phyloP scores from a whole-genome alignment of 2,797 vertebrate genomes.

The Semotilus atromaculatus region DNA sequence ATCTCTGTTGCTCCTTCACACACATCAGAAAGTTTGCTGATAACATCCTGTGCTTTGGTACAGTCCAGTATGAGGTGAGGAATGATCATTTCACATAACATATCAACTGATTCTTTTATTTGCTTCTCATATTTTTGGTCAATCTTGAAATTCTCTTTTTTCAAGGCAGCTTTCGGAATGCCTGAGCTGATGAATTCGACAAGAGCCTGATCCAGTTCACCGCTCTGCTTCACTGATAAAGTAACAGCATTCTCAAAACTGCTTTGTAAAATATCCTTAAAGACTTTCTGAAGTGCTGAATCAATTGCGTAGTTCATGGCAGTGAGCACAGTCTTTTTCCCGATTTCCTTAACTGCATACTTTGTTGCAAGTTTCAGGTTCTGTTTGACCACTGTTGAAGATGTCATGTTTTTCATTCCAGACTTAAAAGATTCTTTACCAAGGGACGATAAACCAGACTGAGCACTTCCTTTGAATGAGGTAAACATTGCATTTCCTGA shows the following conservation, averaged over 20 bases:
- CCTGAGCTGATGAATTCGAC: conserved; percentile 26
- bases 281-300: neutral
- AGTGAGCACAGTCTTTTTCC: conserved; percentile 14
- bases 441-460: neutral
- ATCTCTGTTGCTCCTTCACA: conserved; percentile 11
- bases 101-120: neutral
- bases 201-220: neutral
- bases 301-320: conserved; percentile 25
- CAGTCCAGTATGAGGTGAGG: conserved; percentile 17
- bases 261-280: conserved; percentile 7
- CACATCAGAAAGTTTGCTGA: conserved; percentile 31
- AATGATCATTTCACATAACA: neutral
- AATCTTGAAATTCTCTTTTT: conserved; percentile 38
- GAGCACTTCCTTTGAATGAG: conserved; percentile 1
- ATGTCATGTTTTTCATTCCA: conserved; percentile 19
- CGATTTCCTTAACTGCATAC: conserved; percentile 37
- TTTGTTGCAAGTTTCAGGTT: neutral
- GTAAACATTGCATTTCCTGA: conserved; percentile 42
- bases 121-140: conserved; percentile 25
- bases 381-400: neutral
- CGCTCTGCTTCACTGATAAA: conserved; percentile 27
- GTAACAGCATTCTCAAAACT: conserved; percentile 14
- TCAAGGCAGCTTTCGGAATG: conserved; percentile 32
- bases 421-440: conserved; percentile 14
- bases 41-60: conserved; percentile 8